phyloP scores from a whole-genome alignment of 2,113 vertebrate species.

The Chlamydotis undulata region DNA sequence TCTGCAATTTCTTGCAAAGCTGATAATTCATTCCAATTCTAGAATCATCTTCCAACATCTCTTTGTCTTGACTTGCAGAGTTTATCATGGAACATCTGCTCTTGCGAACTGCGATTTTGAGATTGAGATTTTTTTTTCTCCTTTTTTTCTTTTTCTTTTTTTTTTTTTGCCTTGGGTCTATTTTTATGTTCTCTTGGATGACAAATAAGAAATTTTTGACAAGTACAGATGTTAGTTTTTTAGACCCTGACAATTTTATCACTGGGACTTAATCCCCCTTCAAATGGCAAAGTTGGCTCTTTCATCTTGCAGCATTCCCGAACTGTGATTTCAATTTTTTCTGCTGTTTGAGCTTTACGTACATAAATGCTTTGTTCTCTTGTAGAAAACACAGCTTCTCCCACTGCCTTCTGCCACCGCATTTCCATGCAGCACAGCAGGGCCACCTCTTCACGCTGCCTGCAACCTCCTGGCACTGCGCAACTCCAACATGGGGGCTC shows the following conservation, averaged over 20 bases:
- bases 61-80: not conserved
- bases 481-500: accelerated
- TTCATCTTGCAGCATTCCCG: not conserved
- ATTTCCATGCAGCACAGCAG: not conserved
- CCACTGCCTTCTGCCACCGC: not conserved
- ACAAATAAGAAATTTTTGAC: not conserved
- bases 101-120: not conserved
- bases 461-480: accelerated
- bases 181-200: not conserved
- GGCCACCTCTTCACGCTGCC: not conserved
- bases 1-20: not conserved
- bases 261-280: not conserved
- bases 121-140: not conserved
- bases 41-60: not conserved
- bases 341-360: not conserved
- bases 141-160: accelerated
- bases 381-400: not conserved
- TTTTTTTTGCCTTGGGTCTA: not conserved
- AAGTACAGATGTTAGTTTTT: not conserved
- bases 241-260: not conserved
- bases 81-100: not conserved
- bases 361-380: not conserved
- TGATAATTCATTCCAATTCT: not conserved
- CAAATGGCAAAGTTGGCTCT: not conserved
- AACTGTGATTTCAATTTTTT: not conserved